Conservation (phyloP, 1,140 invertebrate species). For the Babylonia areolata region DNA sequence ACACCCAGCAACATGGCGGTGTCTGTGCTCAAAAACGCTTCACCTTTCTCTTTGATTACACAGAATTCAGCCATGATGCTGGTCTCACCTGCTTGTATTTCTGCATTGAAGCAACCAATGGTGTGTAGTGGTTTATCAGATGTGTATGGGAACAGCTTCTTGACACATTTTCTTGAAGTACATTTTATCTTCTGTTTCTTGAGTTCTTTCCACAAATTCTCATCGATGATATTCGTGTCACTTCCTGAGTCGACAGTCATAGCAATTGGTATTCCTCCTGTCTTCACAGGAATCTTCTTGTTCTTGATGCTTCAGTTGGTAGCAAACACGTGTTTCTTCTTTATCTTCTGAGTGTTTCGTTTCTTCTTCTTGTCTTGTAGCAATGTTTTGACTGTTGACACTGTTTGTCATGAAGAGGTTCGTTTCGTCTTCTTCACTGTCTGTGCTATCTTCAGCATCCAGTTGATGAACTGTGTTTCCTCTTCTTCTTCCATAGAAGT, state of each 20-base stretch:
- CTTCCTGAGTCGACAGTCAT: not conserved
- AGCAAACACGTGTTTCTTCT: not conserved
- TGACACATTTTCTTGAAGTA: not conserved
- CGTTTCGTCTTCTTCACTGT: not conserved
- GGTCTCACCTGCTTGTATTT: not conserved
- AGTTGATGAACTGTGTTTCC: not conserved
- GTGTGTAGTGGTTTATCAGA: not conserved
- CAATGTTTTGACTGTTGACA: not conserved
- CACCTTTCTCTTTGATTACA: slow-evolving; percentile 14
- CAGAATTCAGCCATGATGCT: not conserved
- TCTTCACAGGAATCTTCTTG: not conserved
- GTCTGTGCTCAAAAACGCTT: not conserved
- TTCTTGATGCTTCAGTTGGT: not conserved
- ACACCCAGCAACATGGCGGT: slow-evolving; percentile 18
- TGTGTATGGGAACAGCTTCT: not conserved
- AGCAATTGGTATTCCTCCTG: not conserved
- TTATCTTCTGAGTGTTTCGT: not conserved
- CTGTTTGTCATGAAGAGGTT: not conserved
- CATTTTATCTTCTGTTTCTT: not conserved
- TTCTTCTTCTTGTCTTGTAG: not conserved
- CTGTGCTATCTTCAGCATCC: not conserved
- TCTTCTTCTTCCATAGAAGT: slow-evolving; percentile 1
- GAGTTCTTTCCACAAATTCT: not conserved
- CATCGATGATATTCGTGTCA: not conserved
- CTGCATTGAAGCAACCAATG: not conserved